Conservation (phyloP, 2,888 invertebrate species). For the Drosophila subsilvestris region DNA sequence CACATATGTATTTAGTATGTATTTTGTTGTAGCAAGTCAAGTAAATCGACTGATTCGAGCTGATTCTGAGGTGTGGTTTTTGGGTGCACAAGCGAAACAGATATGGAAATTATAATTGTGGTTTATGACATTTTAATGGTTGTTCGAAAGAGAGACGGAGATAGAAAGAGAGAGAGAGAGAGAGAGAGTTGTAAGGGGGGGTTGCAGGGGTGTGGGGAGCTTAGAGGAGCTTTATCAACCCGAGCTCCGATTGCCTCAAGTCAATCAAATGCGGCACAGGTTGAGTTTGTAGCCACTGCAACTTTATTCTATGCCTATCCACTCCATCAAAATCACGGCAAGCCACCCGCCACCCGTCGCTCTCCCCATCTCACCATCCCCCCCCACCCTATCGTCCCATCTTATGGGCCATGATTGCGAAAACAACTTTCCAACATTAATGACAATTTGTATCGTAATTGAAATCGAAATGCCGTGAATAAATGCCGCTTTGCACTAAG, state of each 20-base stretch:
- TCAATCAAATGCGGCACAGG: slow-evolving; percentile 75
- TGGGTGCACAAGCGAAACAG: slow-evolving; percentile 64
- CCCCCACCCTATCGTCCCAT: slow-evolving; percentile 21
- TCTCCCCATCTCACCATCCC: neutral
- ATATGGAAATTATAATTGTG: slow-evolving; percentile 75
- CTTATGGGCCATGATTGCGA: slow-evolving; percentile 37
- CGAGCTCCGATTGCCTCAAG: slow-evolving; percentile 56
- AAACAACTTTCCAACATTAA: slow-evolving; percentile 80
- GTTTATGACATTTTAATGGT: slow-evolving; percentile 71
- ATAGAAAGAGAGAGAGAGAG: neutral
- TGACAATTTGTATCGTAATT: slow-evolving; percentile 80
- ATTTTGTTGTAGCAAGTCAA: slow-evolving; percentile 74
- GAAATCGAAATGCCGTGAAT: slow-evolving; percentile 80
- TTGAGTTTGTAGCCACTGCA: slow-evolving; percentile 49
- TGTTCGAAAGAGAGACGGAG: neutral
- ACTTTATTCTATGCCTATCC: slow-evolving; percentile 49
- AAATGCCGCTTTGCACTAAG: slow-evolving; percentile 79
- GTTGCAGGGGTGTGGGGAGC: neutral
- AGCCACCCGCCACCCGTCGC: neutral
- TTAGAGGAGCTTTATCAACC: slow-evolving; percentile 57
- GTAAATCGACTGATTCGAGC: slow-evolving; percentile 65
- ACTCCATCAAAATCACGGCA: slow-evolving; percentile 71
- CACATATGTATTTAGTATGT: neutral
- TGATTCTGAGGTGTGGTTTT: slow-evolving; percentile 71
- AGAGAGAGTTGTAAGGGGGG: too few species aligned